Base-by-base conservation (phyloP, 2,797 vertebrate species). In the Phoxinus dragarum region DNA sequence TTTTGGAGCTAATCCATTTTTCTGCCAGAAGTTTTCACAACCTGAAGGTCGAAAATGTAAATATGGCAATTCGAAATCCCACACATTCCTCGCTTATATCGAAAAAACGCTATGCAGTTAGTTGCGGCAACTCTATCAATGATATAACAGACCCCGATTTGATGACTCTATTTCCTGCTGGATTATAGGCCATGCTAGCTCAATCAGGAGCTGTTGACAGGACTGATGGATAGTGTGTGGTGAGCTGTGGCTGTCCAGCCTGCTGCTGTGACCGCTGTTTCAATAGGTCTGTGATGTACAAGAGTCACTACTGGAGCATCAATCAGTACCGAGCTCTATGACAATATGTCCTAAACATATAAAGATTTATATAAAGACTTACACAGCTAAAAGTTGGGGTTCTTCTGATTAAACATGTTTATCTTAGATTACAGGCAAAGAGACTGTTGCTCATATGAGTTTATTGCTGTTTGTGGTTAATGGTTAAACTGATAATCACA, bases 91-190 rank as follows among this genome's bases (percentile, higher is more conserved):
- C 0, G 14, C 49, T 78, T 71, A 54, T 31, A 54, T 27, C 1
- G 3, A n/a, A 27, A 56, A 73, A 56, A 40, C 3, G 4, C 23
- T 36, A 38, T 17, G 27, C 49, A 27, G 23, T 56, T 36, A 42
- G 36, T 71, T 49, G 47, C 2, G 77, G 73, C 59, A 61, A 75
- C 76, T 75, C 84, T 78, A 80, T 59, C 76, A 59, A 80, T 83
- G 87, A 88, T 66, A 11, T 84, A 89, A 85, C 67, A n/a, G 84
- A 90, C 82, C 11, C 12, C 56, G 52, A 80, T 85, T 76, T 78
- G 27, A 38, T 36, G 74, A 59, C 59, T 75, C 27, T 23, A 64
- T 80, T 88, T 86, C 69, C 49, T 77, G 52, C 54, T 72, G 12
- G 31, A 67, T 81, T 68, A 56, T 66, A 40, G 6, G 59, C 59